Base-by-base conservation (phyloP, 2,113 vertebrate species). In the Vanacampus margaritifer region DNA sequence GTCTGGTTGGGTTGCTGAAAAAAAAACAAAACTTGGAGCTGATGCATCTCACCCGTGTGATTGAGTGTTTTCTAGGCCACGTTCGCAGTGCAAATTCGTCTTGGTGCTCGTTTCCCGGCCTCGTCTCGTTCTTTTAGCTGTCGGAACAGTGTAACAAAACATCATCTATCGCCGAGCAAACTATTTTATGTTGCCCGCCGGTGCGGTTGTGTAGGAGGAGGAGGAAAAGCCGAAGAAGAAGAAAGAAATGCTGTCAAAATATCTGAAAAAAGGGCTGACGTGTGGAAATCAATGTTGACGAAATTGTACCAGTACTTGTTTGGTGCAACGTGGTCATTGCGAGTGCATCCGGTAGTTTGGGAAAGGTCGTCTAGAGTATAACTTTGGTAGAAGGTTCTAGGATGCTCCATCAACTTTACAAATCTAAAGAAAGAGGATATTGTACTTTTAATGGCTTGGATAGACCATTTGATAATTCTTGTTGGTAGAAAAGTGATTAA, bases 11-110 rank as follows among this genome's bases (percentile, higher is more conserved):
- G 71, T 74, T 36, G 28, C 59, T 75, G 65, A 80, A 78, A 82
- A 76, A 23, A 50, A n/a, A 51, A 21, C 9, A 51, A 7, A 78
- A 37, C n/a, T 64, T 48, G 72, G 70, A 79, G 79, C 66, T 61
- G 54, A 74, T 73, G 68, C 64, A 63, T 77, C 69, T 79, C 9
- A 32, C 56, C 26, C 28, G 28, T 51, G 72, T 71, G 69, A 57
- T 19, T 72, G 59, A 61, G 69, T 70, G 58, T 76, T 81, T 81
- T 79, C 68, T 65, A 45, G 78, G 74, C 76, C 67, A 79, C 51
- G 54, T 73, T 67, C 54, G 57, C 35, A 69, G 69, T 80, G 73
- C 73, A 78, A 68, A 83, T 86, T 69, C 65, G 83, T 85, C 79
- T 84, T 82, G 76, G 79, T 80, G 78, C 65, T 68, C 65, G 7